Base-by-base conservation (phyloP, 2,113 vertebrate species). In the Zootoca vivipara region DNA sequence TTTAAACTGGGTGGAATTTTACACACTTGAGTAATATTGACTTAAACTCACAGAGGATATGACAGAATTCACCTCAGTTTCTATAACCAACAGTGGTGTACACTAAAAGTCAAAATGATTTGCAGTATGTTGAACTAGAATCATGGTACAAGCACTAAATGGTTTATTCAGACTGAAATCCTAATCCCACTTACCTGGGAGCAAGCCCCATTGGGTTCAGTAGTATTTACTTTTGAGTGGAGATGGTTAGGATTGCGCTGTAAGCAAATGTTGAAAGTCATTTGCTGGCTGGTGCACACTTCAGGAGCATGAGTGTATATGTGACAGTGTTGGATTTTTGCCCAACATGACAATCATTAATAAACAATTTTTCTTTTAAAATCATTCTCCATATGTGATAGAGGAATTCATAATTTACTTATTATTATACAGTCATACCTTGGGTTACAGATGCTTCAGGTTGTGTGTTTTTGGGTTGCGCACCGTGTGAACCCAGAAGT, bases 221-320 rank as follows among this genome's bases (percentile, higher is more conserved):
- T 62, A 62, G 58, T 15, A 62, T 62, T 62, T 62, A 62, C 58
- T 62, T 62, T 5, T 20, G 58, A 62, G 58, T 62, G 5, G 58
- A 20, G 15, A 62, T 62, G 58, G 16, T 62, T 62, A 62, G 58
- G 58, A 62, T 62, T 62, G 18, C 18, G 4, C 58, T 62, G 16
- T 62, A 62, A 62, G 13, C 58, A 15, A 10, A 9, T 38, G 56
- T n/a, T 16, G 74, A 24, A 24, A 13, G 58, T 62, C 58, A 62
- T 62, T 62, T 62, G 58, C 58, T 62, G 58, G 18, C 18, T 62
- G 58, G 58, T 20, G 20, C 56, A 30, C 91, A 58, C 69, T 52
- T 46, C 8, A 52, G 42, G n/a, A 62, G 18, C 58, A 62, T 92
- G 92, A 65, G 40, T 82, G 58, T 90, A 92, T 56, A 16, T 56